A percentile compares a stretch with the other conserved stretches of the same genome.
These are phyloP conservation scores for Acanthococcus lagerstroemiae DNA, from an alignment of 2,888 invertebrate species.

Conservation along the genomic window DNA sequence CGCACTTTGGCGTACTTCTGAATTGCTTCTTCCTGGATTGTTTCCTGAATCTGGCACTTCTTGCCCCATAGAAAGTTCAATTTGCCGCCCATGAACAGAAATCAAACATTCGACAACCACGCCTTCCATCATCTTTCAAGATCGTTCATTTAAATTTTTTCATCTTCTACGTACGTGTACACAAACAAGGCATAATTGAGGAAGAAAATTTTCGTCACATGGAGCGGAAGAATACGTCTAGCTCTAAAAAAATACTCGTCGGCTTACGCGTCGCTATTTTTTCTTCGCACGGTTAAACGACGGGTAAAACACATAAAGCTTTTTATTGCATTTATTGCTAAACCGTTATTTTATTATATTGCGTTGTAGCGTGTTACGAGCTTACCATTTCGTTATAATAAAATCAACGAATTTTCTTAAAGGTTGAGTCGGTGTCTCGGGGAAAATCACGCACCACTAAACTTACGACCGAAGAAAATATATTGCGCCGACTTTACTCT, in stretches of 20 bases:
- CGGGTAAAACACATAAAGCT: constrained; percentile 20
- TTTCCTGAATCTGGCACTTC: no score
- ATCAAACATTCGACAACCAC: no score
- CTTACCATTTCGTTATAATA: constrained; percentile 24
- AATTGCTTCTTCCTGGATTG: no score
- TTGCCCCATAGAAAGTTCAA: no score
- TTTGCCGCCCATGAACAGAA: no score
- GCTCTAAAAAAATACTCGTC: background rate
- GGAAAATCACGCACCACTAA: constrained; percentile 25
- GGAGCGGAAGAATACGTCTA: background rate
- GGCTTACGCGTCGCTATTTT: background rate
- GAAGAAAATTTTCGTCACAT: background rate
- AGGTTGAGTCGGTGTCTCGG: constrained; percentile 23
- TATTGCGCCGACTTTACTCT: no score
- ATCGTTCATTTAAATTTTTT: no score
- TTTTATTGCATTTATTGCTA: constrained; percentile 31
- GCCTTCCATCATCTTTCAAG: no score
- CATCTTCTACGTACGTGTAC: no score
- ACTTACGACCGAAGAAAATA: constrained; percentile 15
- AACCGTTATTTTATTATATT: constrained; percentile 30
- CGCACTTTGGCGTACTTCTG: no score
- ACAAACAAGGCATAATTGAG: no score
- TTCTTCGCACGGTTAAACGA: background rate
- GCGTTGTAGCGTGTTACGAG: constrained; percentile 28
- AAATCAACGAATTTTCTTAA: constrained; percentile 28